These are phyloP conservation scores for Lithophane ornitopus DNA, from an alignment of 2,888 invertebrate genomes.

Conservation along the genomic window DNA sequence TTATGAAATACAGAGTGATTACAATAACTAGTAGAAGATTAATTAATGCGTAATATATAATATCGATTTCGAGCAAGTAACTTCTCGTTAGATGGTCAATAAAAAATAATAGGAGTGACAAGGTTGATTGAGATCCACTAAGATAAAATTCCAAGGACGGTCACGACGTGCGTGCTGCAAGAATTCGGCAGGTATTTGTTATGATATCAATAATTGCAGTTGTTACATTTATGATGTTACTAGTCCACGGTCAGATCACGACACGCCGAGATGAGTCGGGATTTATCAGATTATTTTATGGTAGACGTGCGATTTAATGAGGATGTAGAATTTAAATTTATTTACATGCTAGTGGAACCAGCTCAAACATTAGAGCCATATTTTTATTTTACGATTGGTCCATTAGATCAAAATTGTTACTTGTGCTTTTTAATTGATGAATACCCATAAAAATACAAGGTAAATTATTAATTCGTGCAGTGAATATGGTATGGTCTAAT, in stretches of 20 bases:
- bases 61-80: slow-evolving; percentile 64
- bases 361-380: slow-evolving; percentile 16
- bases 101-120: slow-evolving; percentile 75
- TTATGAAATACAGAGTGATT: slow-evolving; percentile 43
- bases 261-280: slow-evolving; percentile 44
- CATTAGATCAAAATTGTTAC: slow-evolving; percentile 45
- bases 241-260: slow-evolving; percentile 56
- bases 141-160: slow-evolving; percentile 73
- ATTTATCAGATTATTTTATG: slow-evolving; percentile 59
- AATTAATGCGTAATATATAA: slow-evolving; percentile 60
- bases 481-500: slow-evolving; percentile 44
- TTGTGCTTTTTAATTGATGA: slow-evolving; percentile 52
- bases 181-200: slow-evolving; percentile 76
- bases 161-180: slow-evolving; percentile 79
- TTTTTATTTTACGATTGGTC: slow-evolving; percentile 43
- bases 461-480: slow-evolving; percentile 60
- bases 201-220: slow-evolving; percentile 58
- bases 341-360: slow-evolving; percentile 26
- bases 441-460: slow-evolving; percentile 57
- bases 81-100: slow-evolving; percentile 65
- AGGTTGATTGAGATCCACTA: slow-evolving; percentile 74
- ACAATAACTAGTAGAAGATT: slow-evolving; percentile 54
- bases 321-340: slow-evolving; percentile 37
- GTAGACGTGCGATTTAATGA: slow-evolving; percentile 34
- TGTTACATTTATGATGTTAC: slow-evolving; percentile 63